Evolutionary conservation across 2,888 invertebrate genomes (phyloP), one percentile per base, ranked within the genome.

Genomic region (Leuctra nigra): DNA sequence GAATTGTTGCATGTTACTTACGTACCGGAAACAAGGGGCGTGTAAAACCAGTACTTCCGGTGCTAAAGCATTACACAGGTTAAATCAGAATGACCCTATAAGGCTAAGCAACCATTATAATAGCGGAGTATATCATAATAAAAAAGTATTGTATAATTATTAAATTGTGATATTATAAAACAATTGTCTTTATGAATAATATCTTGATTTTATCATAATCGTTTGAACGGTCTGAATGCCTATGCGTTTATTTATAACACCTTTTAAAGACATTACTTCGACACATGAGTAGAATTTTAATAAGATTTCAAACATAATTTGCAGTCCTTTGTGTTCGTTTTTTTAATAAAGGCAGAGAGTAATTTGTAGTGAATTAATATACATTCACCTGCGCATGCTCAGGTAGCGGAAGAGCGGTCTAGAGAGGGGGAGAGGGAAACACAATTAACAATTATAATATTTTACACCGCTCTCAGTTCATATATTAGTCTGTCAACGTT

Each of bases 331-430:
- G 50, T 50, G 36, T 4, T 6, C 11, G 20, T 44, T 44, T 44
- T 3, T 35, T 16, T 33, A 50, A 18, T 9, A 33, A 50, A 33
- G 33, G n/a, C 20, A 11, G 50, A 11, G 20, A 18, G 33, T 25
- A 48, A 48, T 48, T 25, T 48, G 48, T 48, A 24, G 20, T 24
- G 25, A 48, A 48, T 48, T 48, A 48, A 48, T 50, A 50, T 50
- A n/a, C 50, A 35, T 50, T 35, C 50, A 50, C 50, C 50, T 50
- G 50, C 50, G 29, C 20, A 7, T 18, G 41, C 29, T 41, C 41
- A 41, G 20, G 18, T 9, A 18, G 50, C 50, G 50, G 50, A 50
- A 35, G 50, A 50, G 35, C 4, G 4, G 4, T n/a, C 24, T 24
- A 29, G 29, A 14, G 38, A 14, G 38, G 14, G 38, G 38, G 38